Evolutionary conservation across 1,140 invertebrate species (phyloP).

Genomic region (Drosophila mojavensis): DNA sequence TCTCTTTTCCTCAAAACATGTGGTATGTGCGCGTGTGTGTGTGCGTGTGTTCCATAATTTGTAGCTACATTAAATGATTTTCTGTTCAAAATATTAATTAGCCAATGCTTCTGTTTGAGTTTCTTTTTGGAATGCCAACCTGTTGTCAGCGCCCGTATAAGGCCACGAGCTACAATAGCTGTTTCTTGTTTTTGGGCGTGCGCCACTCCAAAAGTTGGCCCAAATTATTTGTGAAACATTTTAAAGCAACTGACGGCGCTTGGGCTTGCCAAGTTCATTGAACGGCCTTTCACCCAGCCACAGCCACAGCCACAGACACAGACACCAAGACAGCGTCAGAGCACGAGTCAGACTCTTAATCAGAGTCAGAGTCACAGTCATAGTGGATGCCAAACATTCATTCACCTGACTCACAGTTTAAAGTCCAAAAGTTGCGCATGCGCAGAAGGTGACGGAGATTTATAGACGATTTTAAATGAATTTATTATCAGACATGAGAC

Average conservation of each 20-base stretch:
- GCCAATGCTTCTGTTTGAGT: constrained; percentile 24
- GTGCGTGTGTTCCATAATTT: constrained; percentile 61
- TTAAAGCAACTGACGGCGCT: constrained; percentile 20
- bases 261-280: constrained; percentile 49
- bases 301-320: neutral
- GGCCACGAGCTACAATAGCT: constrained; percentile 12
- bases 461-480: neutral
- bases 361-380: neutral
- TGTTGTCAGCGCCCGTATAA: constrained; percentile 20
- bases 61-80: constrained; percentile 65
- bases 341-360: neutral
- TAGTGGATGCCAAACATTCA: neutral
- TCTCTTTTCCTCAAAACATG: constrained; percentile 15
- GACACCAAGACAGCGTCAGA: neutral
- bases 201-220: constrained; percentile 29
- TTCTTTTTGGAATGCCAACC: constrained; percentile 30
- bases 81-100: constrained; percentile 77
- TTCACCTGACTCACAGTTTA: constrained; percentile 24
- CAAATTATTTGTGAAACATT: constrained; percentile 37
- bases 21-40: constrained; percentile 1
- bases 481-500: neutral
- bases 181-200: constrained; percentile 6
- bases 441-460: constrained; percentile 1
- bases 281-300: constrained; percentile 65
- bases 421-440: constrained; percentile 16